A percentile compares a stretch with the other conserved stretches of the same genome.
phyloP scores from a whole-genome alignment of 2,888 invertebrate species.

The Antitype chi region DNA sequence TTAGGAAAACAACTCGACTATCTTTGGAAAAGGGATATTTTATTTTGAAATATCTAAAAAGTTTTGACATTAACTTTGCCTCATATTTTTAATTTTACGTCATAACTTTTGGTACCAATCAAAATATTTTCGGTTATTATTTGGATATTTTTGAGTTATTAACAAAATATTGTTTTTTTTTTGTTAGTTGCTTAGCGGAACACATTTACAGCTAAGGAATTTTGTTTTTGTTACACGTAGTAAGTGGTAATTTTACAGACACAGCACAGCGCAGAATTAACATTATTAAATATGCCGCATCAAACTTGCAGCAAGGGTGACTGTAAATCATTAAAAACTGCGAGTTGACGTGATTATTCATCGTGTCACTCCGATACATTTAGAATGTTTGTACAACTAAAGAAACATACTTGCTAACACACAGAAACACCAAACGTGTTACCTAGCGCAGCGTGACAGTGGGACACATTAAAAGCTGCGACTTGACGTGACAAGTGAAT shows the following conservation, averaged over 20 bases:
- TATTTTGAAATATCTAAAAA: slow-evolving; percentile 51
- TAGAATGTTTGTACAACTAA: not conserved
- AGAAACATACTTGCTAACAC: not conserved
- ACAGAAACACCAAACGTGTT: not conserved
- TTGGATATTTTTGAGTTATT: not conserved
- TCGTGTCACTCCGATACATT: too few species aligned
- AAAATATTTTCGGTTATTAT: slow-evolving; percentile 10
- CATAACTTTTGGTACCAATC: slow-evolving; percentile 31
- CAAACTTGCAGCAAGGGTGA: slow-evolving; percentile 9
- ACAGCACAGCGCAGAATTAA: not conserved
- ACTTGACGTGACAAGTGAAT: slow-evolving; percentile 68
- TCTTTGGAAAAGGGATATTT: slow-evolving; percentile 38
- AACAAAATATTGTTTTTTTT: not conserved
- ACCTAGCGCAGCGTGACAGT: slow-evolving; percentile 10
- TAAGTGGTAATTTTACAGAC: not conserved
- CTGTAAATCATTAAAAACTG: slow-evolving; percentile 44
- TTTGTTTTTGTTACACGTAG: not conserved
- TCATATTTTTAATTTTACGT: slow-evolving; percentile 54
- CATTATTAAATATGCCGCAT: slow-evolving; percentile 39
- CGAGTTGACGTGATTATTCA: slow-evolving; percentile 66
- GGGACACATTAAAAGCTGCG: slow-evolving; percentile 44
- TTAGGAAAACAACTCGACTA: slow-evolving; percentile 72
- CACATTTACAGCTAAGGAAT: not conserved
- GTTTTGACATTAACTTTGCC: slow-evolving; percentile 54
- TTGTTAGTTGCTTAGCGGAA: not conserved